A percentile compares a stretch with the other conserved stretches of the same genome.
These are phyloP conservation scores for Megaleporinus macrocephalus DNA, from an alignment of 2,113 vertebrate species.

Conservation along the genomic window DNA sequence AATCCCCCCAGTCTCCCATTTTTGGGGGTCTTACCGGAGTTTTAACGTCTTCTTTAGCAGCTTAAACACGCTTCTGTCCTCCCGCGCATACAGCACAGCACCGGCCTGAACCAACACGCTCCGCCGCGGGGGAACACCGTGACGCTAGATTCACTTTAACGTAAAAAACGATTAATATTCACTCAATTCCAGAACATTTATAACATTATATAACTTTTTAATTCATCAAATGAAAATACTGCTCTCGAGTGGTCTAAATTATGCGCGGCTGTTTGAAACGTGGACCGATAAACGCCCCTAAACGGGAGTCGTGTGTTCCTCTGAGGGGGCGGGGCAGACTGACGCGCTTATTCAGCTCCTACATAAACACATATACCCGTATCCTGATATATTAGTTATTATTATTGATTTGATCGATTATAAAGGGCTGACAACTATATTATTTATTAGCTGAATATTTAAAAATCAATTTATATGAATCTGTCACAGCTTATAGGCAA, in stretches of 20 bases:
- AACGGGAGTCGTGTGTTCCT: neutral
- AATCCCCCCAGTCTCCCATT: neutral
- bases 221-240: neutral
- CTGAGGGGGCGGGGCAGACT: neutral
- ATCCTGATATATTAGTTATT: too few species aligned
- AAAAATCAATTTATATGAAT: too few species aligned
- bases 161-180: neutral
- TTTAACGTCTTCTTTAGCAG: neutral
- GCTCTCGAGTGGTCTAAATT: neutral
- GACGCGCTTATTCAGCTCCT: neutral
- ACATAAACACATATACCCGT: too few species aligned
- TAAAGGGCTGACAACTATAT: too few species aligned
- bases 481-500: too few species aligned
- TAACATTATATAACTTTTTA: neutral
- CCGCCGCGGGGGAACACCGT: neutral
- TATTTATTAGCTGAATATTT: too few species aligned
- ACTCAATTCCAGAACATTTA: neutral
- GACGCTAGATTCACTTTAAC: neutral
- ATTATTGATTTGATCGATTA: too few species aligned
- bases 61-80: constrained; percentile 25
- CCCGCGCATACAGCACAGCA: constrained; percentile 43
- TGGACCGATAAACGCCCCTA: neutral
- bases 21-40: neutral
- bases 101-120: constrained; percentile 40
- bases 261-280: neutral